A percentile compares a stretch with the other conserved stretches of the same genome.
phyloP scores from a whole-genome alignment of 2,113 vertebrate species.

The Castor canadensis region DNA sequence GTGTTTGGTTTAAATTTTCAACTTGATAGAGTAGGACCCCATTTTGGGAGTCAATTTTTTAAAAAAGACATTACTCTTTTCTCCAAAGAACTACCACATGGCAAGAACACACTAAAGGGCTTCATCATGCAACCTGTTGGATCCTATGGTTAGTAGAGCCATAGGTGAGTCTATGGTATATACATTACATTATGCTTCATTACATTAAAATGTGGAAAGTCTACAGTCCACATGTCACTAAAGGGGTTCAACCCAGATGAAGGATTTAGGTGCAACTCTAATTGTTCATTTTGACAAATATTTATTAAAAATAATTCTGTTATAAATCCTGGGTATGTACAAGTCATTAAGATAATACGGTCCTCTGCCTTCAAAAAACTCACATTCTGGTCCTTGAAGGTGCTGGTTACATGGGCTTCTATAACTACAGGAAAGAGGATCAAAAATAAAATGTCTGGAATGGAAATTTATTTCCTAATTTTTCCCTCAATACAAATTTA shows the following conservation, averaged over 20 bases:
- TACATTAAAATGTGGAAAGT: background rate
- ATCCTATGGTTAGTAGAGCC: background rate
- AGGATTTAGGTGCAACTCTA: background rate
- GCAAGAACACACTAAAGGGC: background rate
- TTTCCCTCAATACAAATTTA: background rate
- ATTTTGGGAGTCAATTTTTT: background rate
- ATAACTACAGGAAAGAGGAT: background rate
- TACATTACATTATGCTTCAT: background rate
- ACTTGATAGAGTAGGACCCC: background rate
- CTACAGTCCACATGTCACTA: background rate
- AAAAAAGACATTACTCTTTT: background rate
- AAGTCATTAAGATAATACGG: background rate
- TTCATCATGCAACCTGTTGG: background rate
- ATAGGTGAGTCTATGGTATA: background rate
- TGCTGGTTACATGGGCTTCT: background rate
- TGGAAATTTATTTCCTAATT: too few species aligned
- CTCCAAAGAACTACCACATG: background rate
- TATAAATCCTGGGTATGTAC: background rate
- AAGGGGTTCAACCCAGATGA: background rate
- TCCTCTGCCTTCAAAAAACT: background rate
- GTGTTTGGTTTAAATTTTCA: slow-evolving; percentile 36
- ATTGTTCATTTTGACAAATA: background rate
- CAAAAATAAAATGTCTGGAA: background rate
- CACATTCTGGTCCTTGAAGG: background rate
- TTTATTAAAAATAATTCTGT: background rate